A percentile compares a stretch with the other conserved stretches of the same genome.
Evolutionary conservation across 2,113 vertebrate species (phyloP).

Genomic region (Neoarius graeffei): DNA sequence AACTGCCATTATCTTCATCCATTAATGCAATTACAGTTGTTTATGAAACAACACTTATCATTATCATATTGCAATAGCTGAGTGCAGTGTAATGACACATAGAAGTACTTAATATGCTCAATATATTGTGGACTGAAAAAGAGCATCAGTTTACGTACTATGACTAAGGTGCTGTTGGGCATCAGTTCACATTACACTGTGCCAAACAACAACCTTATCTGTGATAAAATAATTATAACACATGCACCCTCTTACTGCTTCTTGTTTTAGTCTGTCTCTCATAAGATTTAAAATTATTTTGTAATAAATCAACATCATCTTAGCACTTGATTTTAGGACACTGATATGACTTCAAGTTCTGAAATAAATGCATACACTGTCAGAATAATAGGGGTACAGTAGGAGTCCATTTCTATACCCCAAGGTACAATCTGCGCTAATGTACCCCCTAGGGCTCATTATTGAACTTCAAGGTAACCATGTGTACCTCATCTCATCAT

Average conservation of each 20-base stretch:
- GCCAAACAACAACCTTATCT: background rate
- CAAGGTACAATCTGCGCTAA: too few relatives aligned
- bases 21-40: slow-evolving; percentile 33
- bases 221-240: background rate
- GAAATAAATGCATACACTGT: background rate
- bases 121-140: slow-evolving; percentile 21
- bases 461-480: too few relatives aligned
- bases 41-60: background rate
- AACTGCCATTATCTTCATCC: background rate
- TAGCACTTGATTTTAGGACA: background rate
- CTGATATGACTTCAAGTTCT: background rate
- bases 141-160: slow-evolving; percentile 35
- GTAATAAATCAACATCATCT: background rate
- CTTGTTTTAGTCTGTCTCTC: background rate
- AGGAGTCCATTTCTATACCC: too few relatives aligned
- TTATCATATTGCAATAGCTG: slow-evolving; percentile 7
- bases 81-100: slow-evolving; percentile 33
- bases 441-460: too few relatives aligned
- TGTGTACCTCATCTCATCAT: too few relatives aligned
- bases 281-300: background rate
- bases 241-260: background rate
- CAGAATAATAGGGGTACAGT: too few relatives aligned
- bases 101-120: slow-evolving; percentile 40
- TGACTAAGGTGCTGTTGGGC: slow-evolving; percentile 51
- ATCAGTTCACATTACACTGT: background rate